Base-by-base conservation (phyloP, 2,888 invertebrate genomes). In the Lobophora halterata region DNA sequence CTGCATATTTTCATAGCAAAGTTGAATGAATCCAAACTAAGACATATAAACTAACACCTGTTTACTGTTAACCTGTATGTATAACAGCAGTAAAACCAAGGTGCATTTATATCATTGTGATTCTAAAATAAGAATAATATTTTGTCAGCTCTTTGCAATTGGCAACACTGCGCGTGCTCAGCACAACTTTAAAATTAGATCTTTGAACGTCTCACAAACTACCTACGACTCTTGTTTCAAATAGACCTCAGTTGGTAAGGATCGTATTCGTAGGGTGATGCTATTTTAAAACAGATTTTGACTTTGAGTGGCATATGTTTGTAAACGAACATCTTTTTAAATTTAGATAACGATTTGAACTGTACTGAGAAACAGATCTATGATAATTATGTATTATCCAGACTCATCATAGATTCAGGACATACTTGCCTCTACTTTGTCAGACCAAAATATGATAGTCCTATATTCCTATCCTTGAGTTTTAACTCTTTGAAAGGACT, bases 111-210 rank as follows among this genome's bases (percentile, higher is more conserved):
- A 21, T 26, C 13, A 37, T 33, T 29, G 28, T 34, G 10, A 7
- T 3, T 27, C 23, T 6, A 17, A 20, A 37, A 28, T 32, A 32
- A 24, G 10, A 2, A 27, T 5, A 37, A 24, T 13, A 24, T 30
- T 40, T 44, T 23, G 28, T 39, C 23, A 11, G 16, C 40, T 38
- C 45, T 49, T 49, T 50, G 49, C 43, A 53, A 31, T 46, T 44
- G 49, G 48, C 48, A 52, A 52, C 49, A 49, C 45, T 20, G 43
- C 43, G 30, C 46, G 45, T 52, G 49, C 41, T 41, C 43, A 46
- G 40, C 28, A 19, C 36, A 11, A 25, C 7, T 49, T 40, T 49
- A 52, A 49, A 46, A 30, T 48, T 52, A 52, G 49, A 52, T 46
- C 42, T 40, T 25, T 21, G 29, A 37, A 45, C 30, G 30, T 34